Evolutionary conservation across 2,888 invertebrate genomes (phyloP).

Genomic region (Andricus quercusramuli): DNA sequence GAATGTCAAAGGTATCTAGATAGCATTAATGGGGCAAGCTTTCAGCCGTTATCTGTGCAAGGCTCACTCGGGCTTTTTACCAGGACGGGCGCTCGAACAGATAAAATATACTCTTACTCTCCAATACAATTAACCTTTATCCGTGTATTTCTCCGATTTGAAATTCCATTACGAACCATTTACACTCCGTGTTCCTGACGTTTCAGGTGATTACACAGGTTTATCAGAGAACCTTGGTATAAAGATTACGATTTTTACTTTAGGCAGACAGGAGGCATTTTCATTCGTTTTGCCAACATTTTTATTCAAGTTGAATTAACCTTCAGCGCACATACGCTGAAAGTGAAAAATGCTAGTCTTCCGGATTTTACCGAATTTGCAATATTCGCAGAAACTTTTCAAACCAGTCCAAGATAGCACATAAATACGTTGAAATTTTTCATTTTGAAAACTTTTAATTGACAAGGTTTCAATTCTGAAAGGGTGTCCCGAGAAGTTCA

Average conservation of each 20-base stretch:
- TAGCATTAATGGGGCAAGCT: slow-evolving; percentile 77
- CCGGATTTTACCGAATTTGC: neutral
- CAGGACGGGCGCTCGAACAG: slow-evolving; percentile 66
- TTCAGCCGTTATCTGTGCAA: slow-evolving; percentile 75
- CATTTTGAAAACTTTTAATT: too few relatives aligned
- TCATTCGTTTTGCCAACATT: slow-evolving; percentile 9
- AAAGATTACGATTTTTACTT: slow-evolving; percentile 25
- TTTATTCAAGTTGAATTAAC: neutral
- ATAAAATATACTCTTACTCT: slow-evolving; percentile 69
- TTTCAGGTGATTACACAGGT: slow-evolving; percentile 36
- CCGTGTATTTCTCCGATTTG: slow-evolving; percentile 63
- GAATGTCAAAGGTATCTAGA: slow-evolving; percentile 73
- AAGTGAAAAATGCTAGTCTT: neutral
- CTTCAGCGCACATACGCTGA: neutral
- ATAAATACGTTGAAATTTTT: too few relatives aligned
- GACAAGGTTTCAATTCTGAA: too few relatives aligned
- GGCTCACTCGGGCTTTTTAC: slow-evolving; percentile 73
- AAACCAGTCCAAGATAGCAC: neutral
- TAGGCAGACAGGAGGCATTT: slow-evolving; percentile 4
- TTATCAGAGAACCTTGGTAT: slow-evolving; percentile 18
- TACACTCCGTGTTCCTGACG: slow-evolving; percentile 63
- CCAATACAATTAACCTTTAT: slow-evolving; percentile 65
- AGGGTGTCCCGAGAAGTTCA: too few relatives aligned
- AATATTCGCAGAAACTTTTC: neutral
- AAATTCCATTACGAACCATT: slow-evolving; percentile 74